Percentiles rank a stretch among this genome's conserved stretches.
phyloP scores from a whole-genome alignment of 2,888 invertebrate genomes.

The Cerceris ruficornis region DNA sequence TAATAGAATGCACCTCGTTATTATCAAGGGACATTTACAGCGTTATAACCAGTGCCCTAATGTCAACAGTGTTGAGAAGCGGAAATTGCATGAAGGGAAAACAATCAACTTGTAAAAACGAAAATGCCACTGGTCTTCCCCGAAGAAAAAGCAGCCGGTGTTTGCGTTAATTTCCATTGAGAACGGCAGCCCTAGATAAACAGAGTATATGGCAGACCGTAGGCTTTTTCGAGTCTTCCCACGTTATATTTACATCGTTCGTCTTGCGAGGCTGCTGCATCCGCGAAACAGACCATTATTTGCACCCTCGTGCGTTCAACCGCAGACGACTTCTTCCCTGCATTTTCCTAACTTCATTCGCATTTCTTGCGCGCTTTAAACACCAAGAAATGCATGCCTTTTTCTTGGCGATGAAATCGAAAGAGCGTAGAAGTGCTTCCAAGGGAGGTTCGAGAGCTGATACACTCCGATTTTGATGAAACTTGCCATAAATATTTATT shows the following conservation, averaged over 20 bases:
- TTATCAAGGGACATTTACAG: too few relatives aligned
- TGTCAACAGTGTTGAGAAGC: neutral
- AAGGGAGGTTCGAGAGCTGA: too few relatives aligned
- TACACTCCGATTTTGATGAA: too few relatives aligned
- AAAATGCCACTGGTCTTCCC: neutral
- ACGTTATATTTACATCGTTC: constrained; percentile 19
- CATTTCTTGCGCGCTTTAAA: too few relatives aligned
- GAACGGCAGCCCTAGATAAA: constrained; percentile 11
- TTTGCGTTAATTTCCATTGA: constrained; percentile 28
- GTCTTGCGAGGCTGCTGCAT: constrained; percentile 3
- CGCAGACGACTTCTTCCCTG: too few relatives aligned
- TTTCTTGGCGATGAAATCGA: too few relatives aligned
- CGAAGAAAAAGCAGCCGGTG: constrained; percentile 2
- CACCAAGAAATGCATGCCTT: too few relatives aligned
- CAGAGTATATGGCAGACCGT: constrained; percentile 8
- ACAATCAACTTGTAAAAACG: neutral
- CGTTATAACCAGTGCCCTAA: too few relatives aligned
- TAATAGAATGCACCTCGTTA: neutral
- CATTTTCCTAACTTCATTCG: too few relatives aligned
- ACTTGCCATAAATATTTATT: too few relatives aligned
- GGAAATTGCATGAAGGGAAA: constrained; percentile 5
- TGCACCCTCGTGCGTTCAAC: neutral
- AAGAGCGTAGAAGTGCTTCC: too few relatives aligned
- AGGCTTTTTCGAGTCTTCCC: constrained; percentile 17
- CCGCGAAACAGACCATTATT: constrained; percentile 20